A percentile compares a stretch with the other conserved stretches of the same genome.
Evolutionary conservation across 2,113 vertebrate species (phyloP).

Genomic region (Equus quagga): DNA sequence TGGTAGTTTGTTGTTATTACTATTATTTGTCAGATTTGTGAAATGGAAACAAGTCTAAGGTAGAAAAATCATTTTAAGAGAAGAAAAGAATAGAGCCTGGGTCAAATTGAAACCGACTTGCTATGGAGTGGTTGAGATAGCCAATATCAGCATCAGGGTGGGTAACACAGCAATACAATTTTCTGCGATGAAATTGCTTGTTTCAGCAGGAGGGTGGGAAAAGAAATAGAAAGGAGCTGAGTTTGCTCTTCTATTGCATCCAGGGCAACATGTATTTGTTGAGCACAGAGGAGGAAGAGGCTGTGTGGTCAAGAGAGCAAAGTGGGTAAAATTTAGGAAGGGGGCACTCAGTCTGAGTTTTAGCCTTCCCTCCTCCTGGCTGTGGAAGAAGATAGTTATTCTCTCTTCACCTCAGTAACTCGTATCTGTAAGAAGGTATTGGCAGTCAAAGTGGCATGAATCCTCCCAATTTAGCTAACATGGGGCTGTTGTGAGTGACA

Average conservation of each 20-base stretch:
- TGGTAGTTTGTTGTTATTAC: not conserved
- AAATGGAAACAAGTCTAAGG: conserved; percentile 1
- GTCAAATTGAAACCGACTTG: not conserved
- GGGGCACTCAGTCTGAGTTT: not conserved
- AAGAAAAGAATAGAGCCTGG: not conserved
- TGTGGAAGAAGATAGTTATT: not conserved
- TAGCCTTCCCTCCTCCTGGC: not conserved
- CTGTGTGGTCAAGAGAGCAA: not conserved
- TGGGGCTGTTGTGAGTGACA: not conserved
- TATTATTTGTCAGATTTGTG: conserved; percentile 14
- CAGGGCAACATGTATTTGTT: not conserved
- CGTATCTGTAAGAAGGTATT: not conserved
- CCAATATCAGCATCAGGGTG: not conserved
- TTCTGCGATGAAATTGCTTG: conserved; percentile 54
- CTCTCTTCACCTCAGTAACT: not conserved
- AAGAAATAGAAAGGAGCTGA: conserved; percentile 1
- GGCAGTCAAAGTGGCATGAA: not conserved
- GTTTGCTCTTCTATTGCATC: not conserved
- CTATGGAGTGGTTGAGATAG: not conserved
- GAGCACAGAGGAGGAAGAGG: not conserved
- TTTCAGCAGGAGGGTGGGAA: conserved; percentile 36
- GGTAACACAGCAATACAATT: conserved; percentile 32
- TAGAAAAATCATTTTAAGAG: conserved; percentile 50
- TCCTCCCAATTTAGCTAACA: not conserved
- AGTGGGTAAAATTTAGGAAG: not conserved